Base-by-base conservation (phyloP, 2,797 vertebrate species). In the Clarias platycephalus region DNA sequence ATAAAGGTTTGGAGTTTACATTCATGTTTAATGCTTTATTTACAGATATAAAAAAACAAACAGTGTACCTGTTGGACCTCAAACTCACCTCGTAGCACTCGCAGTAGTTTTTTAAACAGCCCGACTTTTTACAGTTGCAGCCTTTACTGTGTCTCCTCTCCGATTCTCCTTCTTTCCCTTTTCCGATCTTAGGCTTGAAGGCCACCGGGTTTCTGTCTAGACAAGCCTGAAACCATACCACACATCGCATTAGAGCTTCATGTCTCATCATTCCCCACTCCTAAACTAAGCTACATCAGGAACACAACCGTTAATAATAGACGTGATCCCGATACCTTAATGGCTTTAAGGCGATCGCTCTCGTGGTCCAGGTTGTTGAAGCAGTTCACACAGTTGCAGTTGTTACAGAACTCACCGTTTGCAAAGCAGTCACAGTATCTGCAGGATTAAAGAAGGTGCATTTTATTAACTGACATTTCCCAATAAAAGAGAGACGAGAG, bases 371-470 rank as follows among this genome's bases (percentile, higher is more conserved):
- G 94, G 92, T 99, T 99, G 91, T 99, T 99, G 67, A 98, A 99
- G 91, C 98, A 99, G 91, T 99, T 99, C 80, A 97, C 98, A 91
- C 98, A 99, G 92, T 99, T 99, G 89, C 98, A 99, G 91, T 97
- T 99, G 91, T 96, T 99, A 91, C 98, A 99, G 93, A 99, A 99
- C 93, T 99, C 98, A 63, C 98, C 98, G 0, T 99, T 99, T 67
- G 98, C 98, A 93, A 99, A 99, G 89, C 98, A 99, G 93, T 99
- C 98, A 53, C 98, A 99, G 82, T 99, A 99, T 87, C 98, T 99
- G 87, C 31, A 92, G 10, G 2, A 57, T 34, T 24, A 40, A 63
- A 60, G 44, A 26, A 75, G 1, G 74, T 16, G 5, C 0, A 10
- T 2, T 53, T 81, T 9, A 81, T 49, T 10, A 26, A 13, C 2